Conservation (phyloP, 2,888 invertebrate species). For the Bellardia bayeri region DNA sequence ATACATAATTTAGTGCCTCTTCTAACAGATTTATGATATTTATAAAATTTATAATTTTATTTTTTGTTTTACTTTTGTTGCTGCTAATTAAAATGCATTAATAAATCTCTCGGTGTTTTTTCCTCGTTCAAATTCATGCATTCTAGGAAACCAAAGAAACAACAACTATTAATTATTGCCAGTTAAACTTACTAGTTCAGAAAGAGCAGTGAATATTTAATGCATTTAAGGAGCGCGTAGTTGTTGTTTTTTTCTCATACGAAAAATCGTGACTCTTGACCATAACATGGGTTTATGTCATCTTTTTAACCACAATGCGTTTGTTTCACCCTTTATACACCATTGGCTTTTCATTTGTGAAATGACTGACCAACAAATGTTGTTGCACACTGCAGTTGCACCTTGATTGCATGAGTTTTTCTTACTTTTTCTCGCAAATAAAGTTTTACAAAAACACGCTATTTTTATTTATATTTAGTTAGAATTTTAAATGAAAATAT, state of each 20-base stretch:
- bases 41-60: neutral
- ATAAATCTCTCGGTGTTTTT: conserved; percentile 41
- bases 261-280: conserved; percentile 51
- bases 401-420: conserved; percentile 13
- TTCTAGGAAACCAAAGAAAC: neutral
- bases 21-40: conserved; percentile 27
- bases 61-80: neutral
- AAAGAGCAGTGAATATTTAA: conserved; percentile 6
- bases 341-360: neutral
- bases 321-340: neutral
- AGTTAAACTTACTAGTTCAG: conserved; percentile 15
- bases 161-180: conserved; percentile 50
- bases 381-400: conserved; percentile 25
- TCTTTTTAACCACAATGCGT: conserved; percentile 37
- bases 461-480: conserved; percentile 23
- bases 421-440: neutral
- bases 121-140: neutral
- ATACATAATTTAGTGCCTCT: neutral
- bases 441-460: conserved; percentile 35
- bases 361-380: conserved; percentile 45
- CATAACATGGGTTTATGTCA: conserved; percentile 54
- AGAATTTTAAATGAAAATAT: neutral
- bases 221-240: conserved; percentile 3
- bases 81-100: conserved; percentile 2
- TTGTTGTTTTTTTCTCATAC: neutral